Evolutionary conservation across 2,888 invertebrate species (phyloP), one percentile per base, ranked within the genome.

Genomic region (Drosophila testacea): DNA sequence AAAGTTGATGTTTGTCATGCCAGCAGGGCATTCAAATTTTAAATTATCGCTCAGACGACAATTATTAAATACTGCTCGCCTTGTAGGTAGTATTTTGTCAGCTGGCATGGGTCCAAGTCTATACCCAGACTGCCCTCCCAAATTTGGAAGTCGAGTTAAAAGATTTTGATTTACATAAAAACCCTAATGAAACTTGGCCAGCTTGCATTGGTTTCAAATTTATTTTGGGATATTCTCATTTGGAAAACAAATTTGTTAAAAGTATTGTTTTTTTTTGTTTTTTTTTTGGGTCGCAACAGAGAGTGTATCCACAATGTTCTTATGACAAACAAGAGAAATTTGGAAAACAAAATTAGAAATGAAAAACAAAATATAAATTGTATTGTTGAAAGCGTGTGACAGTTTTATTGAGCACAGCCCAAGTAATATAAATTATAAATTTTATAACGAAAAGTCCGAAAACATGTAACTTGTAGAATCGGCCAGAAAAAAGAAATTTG

Each of bases 161-260:
- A 42, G 52, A 52, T 66, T 54, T 42, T 10, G n/a, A 41, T 68
- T 70, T 60, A n/a, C n/a, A n/a, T n/a, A 39, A 59, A 59, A 67
- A 13, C 32, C 69, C 69, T 72, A 51, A 76, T 64, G 55, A 79
- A 77, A 81, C 74, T 74, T 84, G 79, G 77, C 81, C 79, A 77
- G 59, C 84, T 79, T 81, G 74, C 74, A 82, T 82, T 83, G 82
- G 82, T 83, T 83, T 83, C 82, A 83, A 59, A 50, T 74, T 83
- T 50, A 34, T 44, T 42, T 64, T 64, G 74, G 73, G 64, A 61
- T 63, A 60, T 52, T 69, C 48, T 60, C 46, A 44, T 39, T 68
- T 52, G 59, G 54, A 57, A 57, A 30, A 11, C 32, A 36, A 52
- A 46, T 60, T 50, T 32, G 54, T 52, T 55, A 16, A 48, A 59